These are phyloP conservation scores for Iselma pallidipennis DNA, from an alignment of 2,888 invertebrate species.

Conservation along the genomic window DNA sequence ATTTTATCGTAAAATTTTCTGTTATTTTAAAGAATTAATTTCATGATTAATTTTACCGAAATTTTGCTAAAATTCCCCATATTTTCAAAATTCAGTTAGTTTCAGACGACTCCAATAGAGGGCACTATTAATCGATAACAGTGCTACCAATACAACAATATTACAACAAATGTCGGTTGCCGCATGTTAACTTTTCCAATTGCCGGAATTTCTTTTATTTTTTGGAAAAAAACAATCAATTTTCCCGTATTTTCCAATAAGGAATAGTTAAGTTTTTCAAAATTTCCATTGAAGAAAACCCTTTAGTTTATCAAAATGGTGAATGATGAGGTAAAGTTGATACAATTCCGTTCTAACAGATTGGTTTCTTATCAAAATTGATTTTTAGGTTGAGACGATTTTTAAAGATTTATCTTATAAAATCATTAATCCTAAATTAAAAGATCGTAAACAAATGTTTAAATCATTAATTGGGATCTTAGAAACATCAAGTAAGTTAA, in stretches of 20 bases:
- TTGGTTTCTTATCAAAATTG: too few relatives aligned
- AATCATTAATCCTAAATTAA: slow-evolving; percentile 74
- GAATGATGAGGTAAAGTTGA: slow-evolving; percentile 67
- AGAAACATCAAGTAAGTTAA: slow-evolving; percentile 69
- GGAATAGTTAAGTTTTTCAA: background rate
- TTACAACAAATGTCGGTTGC: background rate
- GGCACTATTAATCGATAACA: background rate
- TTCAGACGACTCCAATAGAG: too few relatives aligned
- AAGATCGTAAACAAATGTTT: slow-evolving; percentile 69
- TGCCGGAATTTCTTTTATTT: background rate
- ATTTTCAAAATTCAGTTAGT: too few relatives aligned
- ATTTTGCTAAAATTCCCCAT: too few relatives aligned
- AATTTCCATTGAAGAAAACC: background rate
- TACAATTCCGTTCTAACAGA: slow-evolving; percentile 50
- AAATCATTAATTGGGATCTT: slow-evolving; percentile 71
- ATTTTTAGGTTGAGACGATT: slow-evolving; percentile 65
- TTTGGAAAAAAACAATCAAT: background rate
- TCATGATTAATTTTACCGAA: too few relatives aligned
- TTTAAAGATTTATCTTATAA: slow-evolving; percentile 74
- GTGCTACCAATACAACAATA: background rate
- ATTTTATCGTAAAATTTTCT: too few relatives aligned
- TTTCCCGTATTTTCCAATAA: background rate
- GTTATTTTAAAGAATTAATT: too few relatives aligned
- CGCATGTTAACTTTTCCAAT: background rate
- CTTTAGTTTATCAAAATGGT: slow-evolving; percentile 61